Evolutionary conservation across 2,113 vertebrate genomes (phyloP), one percentile per base, ranked within the genome.

Genomic region (Cavia porcellus): DNA sequence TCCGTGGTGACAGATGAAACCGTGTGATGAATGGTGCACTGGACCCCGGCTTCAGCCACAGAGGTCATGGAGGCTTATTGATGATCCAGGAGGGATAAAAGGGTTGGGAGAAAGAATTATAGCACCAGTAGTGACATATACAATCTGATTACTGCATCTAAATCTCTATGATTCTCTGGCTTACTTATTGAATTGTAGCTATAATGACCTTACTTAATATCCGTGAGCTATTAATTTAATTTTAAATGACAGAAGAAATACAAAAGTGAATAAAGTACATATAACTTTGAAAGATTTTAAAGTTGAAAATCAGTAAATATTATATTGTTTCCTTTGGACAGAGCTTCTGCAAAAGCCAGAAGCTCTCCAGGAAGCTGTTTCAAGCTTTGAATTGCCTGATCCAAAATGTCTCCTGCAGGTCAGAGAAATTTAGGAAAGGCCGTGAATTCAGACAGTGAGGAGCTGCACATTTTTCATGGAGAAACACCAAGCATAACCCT

Each of bases 61-160:
- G 94, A 97, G 81, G 93, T 96, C 86, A 92, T 22, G 2, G n/a
- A 96, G 64, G 52, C 77, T 92, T 87, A 90, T 25, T 86, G 83
- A 89, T 94, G 83, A 96, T 86, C 52, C 28, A 7, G 28, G 22
- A 92, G 32, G 55, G 14, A 89, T 96, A 62, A 95, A 94, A 85
- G n/a, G 0, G 15, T 62, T 86, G 61, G 42, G 22, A 15, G 52
- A 75, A 74, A 91, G 70, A 96, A 94, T 95, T 92, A 92, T 9
- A 82, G 70, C 64, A 85, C 30, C 66, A 61, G 15, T 19, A 90
- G 30, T 95, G 74, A 94, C 32, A 85, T 32, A 72, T 22, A 92
- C 47, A 92, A 84, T 90, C 32, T 70, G 75, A 90, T 85, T 95
- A 86, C 25, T 90, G 88, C 77, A 75, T 81, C 62, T 30, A 57